phyloP scores from a whole-genome alignment of 2,797 vertebrate genomes.

The Cyprinella venusta region DNA sequence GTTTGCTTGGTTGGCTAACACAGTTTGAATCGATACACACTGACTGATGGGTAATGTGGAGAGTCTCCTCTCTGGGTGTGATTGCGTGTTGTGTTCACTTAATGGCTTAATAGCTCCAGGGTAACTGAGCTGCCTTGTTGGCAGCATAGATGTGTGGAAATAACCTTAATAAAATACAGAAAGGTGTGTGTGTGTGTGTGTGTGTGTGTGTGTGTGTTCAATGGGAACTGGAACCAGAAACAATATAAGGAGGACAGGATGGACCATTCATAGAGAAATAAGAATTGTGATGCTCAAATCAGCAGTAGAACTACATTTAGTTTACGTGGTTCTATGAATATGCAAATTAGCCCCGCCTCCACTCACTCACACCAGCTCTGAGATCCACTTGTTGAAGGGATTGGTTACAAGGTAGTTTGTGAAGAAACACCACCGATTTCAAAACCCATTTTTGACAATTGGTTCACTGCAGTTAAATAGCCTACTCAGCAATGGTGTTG shows the following conservation, averaged over 20 bases:
- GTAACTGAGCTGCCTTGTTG: constrained; percentile 52
- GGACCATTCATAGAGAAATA: background rate
- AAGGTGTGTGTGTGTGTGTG: constrained; percentile 2
- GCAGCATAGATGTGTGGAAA: constrained; percentile 39
- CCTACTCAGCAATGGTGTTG: too few relatives aligned
- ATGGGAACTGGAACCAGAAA: constrained; percentile 32
- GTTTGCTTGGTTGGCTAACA: constrained; percentile 6
- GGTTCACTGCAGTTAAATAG: too few relatives aligned
- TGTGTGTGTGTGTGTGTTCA: constrained; percentile 22
- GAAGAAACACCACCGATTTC: too few relatives aligned
- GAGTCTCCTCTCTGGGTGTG: constrained; percentile 37
- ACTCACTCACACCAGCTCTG: too few relatives aligned
- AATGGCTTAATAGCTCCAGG: constrained; percentile 59
- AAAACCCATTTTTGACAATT: too few relatives aligned
- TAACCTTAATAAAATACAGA: constrained; percentile 41
- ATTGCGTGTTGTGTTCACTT: constrained; percentile 42
- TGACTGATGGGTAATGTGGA: constrained; percentile 37
- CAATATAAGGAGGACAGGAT: background rate
- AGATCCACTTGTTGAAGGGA: too few relatives aligned
- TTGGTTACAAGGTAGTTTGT: too few relatives aligned
- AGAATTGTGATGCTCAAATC: background rate
- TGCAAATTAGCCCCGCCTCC: too few relatives aligned
- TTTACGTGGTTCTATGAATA: too few relatives aligned
- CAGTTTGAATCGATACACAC: constrained; percentile 41
- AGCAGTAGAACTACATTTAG: background rate